phyloP scores from a whole-genome alignment of 2,888 invertebrate genomes.

The Drosophila gaucha region DNA sequence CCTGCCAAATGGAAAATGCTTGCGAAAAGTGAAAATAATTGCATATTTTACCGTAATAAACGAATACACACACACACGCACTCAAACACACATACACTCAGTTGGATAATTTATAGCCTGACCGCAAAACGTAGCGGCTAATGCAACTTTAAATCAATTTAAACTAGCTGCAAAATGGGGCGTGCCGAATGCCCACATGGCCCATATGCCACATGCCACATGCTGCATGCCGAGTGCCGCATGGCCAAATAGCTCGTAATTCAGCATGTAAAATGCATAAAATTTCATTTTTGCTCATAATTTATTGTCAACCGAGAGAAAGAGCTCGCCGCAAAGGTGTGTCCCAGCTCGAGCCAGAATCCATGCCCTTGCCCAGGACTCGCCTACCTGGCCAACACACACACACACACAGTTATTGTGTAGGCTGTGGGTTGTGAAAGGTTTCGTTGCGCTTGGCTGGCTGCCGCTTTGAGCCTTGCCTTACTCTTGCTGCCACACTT shows the following conservation, averaged over 20 bases:
- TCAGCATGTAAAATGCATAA: slow-evolving; percentile 65
- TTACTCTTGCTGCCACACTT: slow-evolving; percentile 56
- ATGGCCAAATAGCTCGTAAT: slow-evolving; percentile 57
- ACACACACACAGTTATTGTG: slow-evolving; percentile 23
- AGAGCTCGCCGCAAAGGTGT: slow-evolving; percentile 23
- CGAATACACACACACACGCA: slow-evolving; percentile 7
- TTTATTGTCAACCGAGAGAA: slow-evolving; percentile 59
- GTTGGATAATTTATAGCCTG: slow-evolving; percentile 58
- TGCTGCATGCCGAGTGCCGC: slow-evolving; percentile 19
- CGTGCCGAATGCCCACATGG: slow-evolving; percentile 43
- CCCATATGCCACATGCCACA: slow-evolving; percentile 10
- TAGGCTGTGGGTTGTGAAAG: slow-evolving; percentile 53
- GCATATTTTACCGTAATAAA: slow-evolving; percentile 43
- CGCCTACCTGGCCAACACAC: slow-evolving; percentile 59
- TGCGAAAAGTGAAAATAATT: slow-evolving; percentile 71
- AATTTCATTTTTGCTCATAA: slow-evolving; percentile 62
- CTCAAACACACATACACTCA: neutral
- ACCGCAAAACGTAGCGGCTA: slow-evolving; percentile 45
- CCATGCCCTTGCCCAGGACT: slow-evolving; percentile 43
- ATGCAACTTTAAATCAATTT: slow-evolving; percentile 75
- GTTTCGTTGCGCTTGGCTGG: slow-evolving; percentile 60
- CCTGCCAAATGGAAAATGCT: slow-evolving; percentile 57
- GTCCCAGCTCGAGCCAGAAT: slow-evolving; percentile 14
- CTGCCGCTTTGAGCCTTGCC: slow-evolving; percentile 24
- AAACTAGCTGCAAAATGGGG: slow-evolving; percentile 61